phyloP scores from a whole-genome alignment of 2,113 vertebrate genomes.

The Odobenus rosmarus region DNA sequence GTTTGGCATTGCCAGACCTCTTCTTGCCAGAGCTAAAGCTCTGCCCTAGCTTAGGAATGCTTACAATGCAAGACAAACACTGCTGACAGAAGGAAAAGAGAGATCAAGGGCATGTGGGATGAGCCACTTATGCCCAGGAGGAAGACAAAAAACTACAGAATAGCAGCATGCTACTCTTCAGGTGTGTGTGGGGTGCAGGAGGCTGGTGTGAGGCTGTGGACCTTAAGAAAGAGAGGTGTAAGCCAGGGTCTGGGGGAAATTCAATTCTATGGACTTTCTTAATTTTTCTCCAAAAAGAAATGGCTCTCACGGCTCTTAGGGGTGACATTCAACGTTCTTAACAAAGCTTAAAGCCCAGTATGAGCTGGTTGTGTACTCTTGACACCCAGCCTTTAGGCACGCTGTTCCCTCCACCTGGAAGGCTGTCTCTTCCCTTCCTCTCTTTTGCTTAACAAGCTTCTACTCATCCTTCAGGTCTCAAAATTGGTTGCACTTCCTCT shows the following conservation, averaged over 20 bases:
- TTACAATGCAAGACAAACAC: background rate
- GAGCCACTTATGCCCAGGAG: background rate
- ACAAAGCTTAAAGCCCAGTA: background rate
- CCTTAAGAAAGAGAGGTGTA: background rate
- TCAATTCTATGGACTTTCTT: background rate
- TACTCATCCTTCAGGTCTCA: background rate
- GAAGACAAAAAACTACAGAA: background rate
- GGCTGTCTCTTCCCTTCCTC: background rate
- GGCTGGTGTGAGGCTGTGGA: background rate
- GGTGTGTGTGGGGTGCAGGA: accelerated
- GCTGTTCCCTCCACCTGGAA: background rate
- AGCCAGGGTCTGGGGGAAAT: background rate
- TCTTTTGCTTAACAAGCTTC: background rate
- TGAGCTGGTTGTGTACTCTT: background rate
- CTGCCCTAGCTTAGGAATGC: background rate
- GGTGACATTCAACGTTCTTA: background rate
- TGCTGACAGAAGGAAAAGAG: conserved; percentile 30
- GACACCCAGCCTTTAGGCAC: background rate
- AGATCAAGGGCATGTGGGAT: background rate
- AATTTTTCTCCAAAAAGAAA: background rate
- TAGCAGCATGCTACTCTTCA: background rate
- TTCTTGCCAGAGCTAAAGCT: background rate
- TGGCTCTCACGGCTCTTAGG: background rate
- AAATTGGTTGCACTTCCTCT: background rate
- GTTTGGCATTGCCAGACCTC: background rate